phyloP scores from a whole-genome alignment of 1,140 invertebrate genomes.

The Pseudomyrmex flavicornis region DNA sequence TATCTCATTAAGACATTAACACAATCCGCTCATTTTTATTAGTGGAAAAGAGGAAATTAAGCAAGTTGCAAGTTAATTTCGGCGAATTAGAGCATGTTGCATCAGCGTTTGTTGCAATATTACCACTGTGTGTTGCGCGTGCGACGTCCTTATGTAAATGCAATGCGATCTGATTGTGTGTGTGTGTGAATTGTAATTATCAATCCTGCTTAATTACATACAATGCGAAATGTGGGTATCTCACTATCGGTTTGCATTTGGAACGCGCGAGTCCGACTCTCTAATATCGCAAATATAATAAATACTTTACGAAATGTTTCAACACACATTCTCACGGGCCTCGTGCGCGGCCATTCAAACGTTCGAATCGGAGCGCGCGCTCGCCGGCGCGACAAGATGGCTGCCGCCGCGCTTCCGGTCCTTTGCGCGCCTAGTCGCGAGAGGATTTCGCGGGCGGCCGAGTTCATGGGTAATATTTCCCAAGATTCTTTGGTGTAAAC shows the following conservation, averaged over 20 bases:
- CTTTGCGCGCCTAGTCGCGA: slow-evolving; percentile 44
- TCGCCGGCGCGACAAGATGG: slow-evolving; percentile 11
- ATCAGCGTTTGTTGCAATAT: neutral
- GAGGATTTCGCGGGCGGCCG: slow-evolving; percentile 72
- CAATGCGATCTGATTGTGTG: slow-evolving; percentile 8
- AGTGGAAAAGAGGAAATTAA: neutral
- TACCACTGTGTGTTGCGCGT: neutral
- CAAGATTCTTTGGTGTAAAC: slow-evolving; percentile 77
- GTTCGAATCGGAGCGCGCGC: slow-evolving; percentile 26
- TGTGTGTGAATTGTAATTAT: neutral
- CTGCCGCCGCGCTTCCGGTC: slow-evolving; percentile 22
- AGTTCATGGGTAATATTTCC: slow-evolving; percentile 82
- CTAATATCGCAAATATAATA: too few species aligned
- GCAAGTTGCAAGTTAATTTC: slow-evolving; percentile 6
- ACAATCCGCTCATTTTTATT: neutral
- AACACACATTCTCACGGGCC: too few species aligned
- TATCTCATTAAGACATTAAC: neutral
- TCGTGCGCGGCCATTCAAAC: neutral
- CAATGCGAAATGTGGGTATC: too few species aligned
- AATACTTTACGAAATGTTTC: neutral
- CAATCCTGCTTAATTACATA: slow-evolving; percentile 1
- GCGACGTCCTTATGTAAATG: neutral
- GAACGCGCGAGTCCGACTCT: too few species aligned
- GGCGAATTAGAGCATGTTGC: slow-evolving; percentile 14
- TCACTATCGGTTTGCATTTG: too few species aligned